Base-by-base conservation (phyloP, 2,113 vertebrate genomes). In the Syngnathoides biaculeatus region DNA sequence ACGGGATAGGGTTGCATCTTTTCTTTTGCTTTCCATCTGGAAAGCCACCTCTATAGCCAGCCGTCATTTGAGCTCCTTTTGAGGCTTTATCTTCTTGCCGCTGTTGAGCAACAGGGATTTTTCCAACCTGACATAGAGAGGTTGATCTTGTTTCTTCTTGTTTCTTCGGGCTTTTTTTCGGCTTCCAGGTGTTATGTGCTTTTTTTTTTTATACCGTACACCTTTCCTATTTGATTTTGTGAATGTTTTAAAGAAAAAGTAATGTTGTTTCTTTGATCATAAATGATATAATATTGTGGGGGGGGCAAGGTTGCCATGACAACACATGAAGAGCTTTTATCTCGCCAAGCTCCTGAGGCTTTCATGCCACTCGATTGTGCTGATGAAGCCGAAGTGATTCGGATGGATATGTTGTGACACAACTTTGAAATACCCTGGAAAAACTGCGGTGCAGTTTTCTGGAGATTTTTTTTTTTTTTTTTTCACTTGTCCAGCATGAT, bases 401-500 rank as follows among this genome's bases (percentile, higher is more conserved):
- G 53, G 24, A 22, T 55, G 22, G 53, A 55, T 55, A 55, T 27
- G 26, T 57, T 3, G 55, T 2, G 14, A 30, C 26, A 8, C 12
- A 55, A 30, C 26, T 30, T 57, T 27, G 14, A 15, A 57, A 26
- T 26, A 26, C 53, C 8, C 26, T 8, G 60, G 38, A 14, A 15
- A 7, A 17, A 43, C 5, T 30, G 13, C 6, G 10, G 20, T 62
- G 6, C 20, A 62, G 8, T 17, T 17, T 26, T 42, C 22, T 26
- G 60, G 14, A 45, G 14, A 22, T 15, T 8, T 24, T 14, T 26
- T 61, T 35, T 35, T 35, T 35, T 5, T 35, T 35, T 35, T 35
- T 35, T 62, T 62, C 70, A 39, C 64, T 45, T 52, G 65, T 65
- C 17, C 35, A 0, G n/a, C 35, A 68, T 69, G 5, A 3, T 40